These are phyloP conservation scores for Vesta saturnalis DNA, from an alignment of 2,888 invertebrate species.

Conservation along the genomic window DNA sequence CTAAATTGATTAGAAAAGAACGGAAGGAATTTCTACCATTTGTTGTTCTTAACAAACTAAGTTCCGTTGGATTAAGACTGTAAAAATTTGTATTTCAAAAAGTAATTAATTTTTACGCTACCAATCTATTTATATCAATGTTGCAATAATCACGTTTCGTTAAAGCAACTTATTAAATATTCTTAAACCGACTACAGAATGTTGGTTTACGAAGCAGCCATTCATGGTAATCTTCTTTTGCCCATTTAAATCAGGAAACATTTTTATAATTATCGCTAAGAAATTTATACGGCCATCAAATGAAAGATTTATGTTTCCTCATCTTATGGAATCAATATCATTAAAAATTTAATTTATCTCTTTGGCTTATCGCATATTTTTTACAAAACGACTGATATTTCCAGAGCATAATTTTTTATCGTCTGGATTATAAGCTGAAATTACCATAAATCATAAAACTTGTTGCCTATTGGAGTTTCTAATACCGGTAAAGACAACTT, in stretches of 20 bases:
- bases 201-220: too few relatives aligned
- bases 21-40: too few relatives aligned
- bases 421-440: neutral
- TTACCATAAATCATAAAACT: neutral
- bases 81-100: too few relatives aligned
- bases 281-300: neutral
- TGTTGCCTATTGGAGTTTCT: slow-evolving; percentile 1
- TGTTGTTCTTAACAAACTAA: too few relatives aligned
- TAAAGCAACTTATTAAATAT: too few relatives aligned
- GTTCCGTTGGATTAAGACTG: too few relatives aligned
- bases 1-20: too few relatives aligned
- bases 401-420: neutral
- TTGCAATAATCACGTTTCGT: too few relatives aligned
- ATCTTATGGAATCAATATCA: neutral
- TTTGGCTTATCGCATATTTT: neutral
- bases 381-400: neutral
- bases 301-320: slow-evolving; percentile 10
- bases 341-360: neutral
- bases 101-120: too few relatives aligned
- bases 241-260: neutral
- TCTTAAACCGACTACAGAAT: too few relatives aligned
- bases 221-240: neutral
- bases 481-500: slow-evolving; percentile 5
- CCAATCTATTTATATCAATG: too few relatives aligned
- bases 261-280: neutral